Conservation (phyloP, 2,113 vertebrate genomes). For the Ictalurus punctatus region DNA sequence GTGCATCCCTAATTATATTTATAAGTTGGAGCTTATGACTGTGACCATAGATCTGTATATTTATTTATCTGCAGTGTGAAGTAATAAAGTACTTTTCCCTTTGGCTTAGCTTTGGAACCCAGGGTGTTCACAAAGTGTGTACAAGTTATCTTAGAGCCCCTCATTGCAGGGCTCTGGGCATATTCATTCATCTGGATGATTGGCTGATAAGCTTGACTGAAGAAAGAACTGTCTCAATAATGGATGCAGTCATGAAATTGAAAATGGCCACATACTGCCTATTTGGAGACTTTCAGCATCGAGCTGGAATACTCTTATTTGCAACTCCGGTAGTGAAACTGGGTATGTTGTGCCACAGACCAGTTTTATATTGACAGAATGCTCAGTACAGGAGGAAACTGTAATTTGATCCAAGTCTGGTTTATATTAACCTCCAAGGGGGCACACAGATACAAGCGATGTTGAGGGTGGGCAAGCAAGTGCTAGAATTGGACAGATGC, state of each 20-base stretch:
- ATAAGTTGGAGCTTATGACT: not conserved
- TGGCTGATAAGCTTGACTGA: not conserved
- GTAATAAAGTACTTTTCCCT: not conserved
- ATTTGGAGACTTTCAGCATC: not conserved
- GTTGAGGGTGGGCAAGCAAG: not conserved
- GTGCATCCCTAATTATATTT: not conserved
- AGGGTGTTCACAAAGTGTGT: not conserved
- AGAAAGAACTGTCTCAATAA: not conserved
- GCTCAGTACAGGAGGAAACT: not conserved
- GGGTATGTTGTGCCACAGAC: not conserved
- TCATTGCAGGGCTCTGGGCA: not conserved
- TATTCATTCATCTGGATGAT: not conserved
- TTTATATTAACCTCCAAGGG: not conserved
- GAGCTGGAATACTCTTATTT: not conserved
- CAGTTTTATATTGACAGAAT: not conserved
- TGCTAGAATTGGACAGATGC: not conserved
- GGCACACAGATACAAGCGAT: not conserved
- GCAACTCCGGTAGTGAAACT: not conserved
- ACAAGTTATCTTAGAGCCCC: not conserved
- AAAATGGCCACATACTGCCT: not conserved
- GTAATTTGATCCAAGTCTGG: not conserved
- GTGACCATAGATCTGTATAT: too few relatives aligned
- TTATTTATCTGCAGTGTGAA: not conserved
- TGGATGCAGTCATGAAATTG: not conserved
- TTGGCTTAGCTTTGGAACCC: not conserved